These are phyloP conservation scores for Porites australiensis DNA, from an alignment of 64 coral and sea anemone genomes.

Conservation along the genomic window DNA sequence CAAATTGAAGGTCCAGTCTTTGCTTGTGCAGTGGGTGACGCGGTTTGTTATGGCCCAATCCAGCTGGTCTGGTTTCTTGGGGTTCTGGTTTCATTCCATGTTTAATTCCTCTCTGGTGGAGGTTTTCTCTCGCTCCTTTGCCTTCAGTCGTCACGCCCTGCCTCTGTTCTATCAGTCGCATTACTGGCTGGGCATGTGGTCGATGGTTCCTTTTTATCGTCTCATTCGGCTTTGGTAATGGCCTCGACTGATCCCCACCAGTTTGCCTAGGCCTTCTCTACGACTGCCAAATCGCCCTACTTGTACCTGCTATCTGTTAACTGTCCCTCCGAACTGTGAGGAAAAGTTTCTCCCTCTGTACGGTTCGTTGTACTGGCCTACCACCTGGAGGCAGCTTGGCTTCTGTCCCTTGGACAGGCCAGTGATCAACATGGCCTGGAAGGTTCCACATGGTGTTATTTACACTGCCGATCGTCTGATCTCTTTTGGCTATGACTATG, in stretches of 20 bases:
- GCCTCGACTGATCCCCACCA: background rate
- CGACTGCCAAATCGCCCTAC: too few relatives aligned
- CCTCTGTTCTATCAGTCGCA: background rate
- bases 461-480: too few relatives aligned
- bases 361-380: background rate
- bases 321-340: too few relatives aligned
- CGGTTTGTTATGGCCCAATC: background rate
- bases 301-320: too few relatives aligned
- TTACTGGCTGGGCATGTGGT: background rate
- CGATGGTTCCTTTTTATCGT: background rate
- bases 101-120: background rate
- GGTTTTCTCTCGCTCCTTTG: background rate
- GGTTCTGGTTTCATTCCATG: background rate
- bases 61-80: conserved; percentile 10
- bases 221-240: background rate
- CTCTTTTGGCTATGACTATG: too few relatives aligned
- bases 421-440: too few relatives aligned
- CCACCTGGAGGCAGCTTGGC: too few relatives aligned
- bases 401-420: too few relatives aligned
- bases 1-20: background rate
- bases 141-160: fast-evolving
- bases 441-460: too few relatives aligned
- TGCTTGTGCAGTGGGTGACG: conserved; percentile 20
- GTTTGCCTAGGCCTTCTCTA: too few relatives aligned
- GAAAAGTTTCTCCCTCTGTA: background rate